Evolutionary conservation across 2,888 invertebrate species (phyloP), one percentile per base, ranked within the genome.

Genomic region (Dryomyza anilis): DNA sequence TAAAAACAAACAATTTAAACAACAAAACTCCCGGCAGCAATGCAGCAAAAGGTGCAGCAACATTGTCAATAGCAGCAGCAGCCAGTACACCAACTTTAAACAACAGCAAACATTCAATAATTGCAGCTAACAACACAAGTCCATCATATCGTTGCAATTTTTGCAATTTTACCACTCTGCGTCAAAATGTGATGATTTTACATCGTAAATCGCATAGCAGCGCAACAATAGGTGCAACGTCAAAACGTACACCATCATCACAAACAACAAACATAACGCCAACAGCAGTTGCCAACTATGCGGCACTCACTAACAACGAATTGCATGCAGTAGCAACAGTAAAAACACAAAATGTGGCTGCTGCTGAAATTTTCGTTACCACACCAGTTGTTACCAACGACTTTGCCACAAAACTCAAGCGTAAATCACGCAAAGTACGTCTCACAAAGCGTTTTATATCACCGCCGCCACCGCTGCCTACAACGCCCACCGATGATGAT

Each of bases 181-280:
- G 92, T 29, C 84, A 92, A 25, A 92, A 92, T 79, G 90, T 91
- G 48, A 86, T 93, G 76, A 88, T 91, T 68, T 82, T 89, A 69
- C 93, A 93, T 77, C 88, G 88, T 66, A 91, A 90, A 83, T 87
- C 87, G 71, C 92, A 92, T 75, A 39, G 48, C n/a, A n/a, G n/a
- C n/a, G n/a, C n/a, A n/a, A n/a, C n/a, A n/a, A n/a, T n/a, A n/a
- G n/a, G n/a, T n/a, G n/a, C n/a, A n/a, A n/a, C n/a, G n/a, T n/a
- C n/a, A n/a, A n/a, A n/a, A n/a, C n/a, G n/a, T n/a, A n/a, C n/a
- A n/a, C n/a, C n/a, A n/a, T n/a, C n/a, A n/a, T n/a, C n/a, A n/a
- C 29, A 52, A 30, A 39, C 52, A 39, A 52, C 14, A 36, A 39
- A 39, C n/a, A 14, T 39, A 39, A 53, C 55, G 12, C 3, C 45